phyloP scores from a whole-genome alignment of 2,113 vertebrate genomes.

The Crotalus horridus region DNA sequence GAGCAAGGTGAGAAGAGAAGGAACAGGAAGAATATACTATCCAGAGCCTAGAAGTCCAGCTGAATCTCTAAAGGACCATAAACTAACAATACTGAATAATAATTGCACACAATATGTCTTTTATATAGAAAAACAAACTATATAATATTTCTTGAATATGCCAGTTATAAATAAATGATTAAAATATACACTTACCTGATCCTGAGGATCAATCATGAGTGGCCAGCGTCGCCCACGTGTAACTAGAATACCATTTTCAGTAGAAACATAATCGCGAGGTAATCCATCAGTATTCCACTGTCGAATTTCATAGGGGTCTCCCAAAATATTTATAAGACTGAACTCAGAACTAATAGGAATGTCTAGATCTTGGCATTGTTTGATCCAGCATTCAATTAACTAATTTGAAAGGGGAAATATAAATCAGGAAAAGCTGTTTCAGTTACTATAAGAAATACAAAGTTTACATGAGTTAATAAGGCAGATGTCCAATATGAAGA shows the following conservation, averaged over 20 bases:
- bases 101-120: not conserved
- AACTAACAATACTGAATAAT: not conserved
- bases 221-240: constrained; percentile 80
- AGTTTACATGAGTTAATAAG: not conserved
- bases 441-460: not conserved
- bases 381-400: constrained; percentile 80
- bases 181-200: constrained; percentile 71
- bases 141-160: not conserved
- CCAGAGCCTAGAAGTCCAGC: not conserved
- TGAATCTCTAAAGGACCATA: not conserved
- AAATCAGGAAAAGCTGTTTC: not conserved
- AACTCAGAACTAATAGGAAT: constrained; percentile 80
- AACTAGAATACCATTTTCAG: constrained; percentile 83
- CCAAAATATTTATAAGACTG: constrained; percentile 79
- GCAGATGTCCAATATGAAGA: not conserved
- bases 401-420: constrained; percentile 40
- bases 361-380: constrained; percentile 70
- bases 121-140: not conserved
- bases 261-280: constrained; percentile 78
- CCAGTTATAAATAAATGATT: not conserved
- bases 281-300: constrained; percentile 84
- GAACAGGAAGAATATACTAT: not conserved
- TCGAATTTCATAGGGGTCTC: constrained; percentile 79
- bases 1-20: not conserved
- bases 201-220: constrained; percentile 87